Evolutionary conservation across 2,113 vertebrate species (phyloP).

Genomic region (Ploceus nigricollis): DNA sequence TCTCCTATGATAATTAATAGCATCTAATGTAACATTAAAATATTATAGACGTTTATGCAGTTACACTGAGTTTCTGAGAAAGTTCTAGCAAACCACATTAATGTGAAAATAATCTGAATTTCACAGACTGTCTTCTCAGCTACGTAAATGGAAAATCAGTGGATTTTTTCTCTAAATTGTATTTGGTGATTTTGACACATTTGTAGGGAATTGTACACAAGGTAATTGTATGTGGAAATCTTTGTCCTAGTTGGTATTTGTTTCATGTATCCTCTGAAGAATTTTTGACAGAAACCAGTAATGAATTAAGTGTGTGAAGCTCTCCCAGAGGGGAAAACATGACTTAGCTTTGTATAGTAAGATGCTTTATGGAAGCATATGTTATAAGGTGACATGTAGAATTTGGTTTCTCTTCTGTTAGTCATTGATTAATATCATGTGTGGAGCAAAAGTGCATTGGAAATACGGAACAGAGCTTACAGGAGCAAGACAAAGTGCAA

Average conservation of each 20-base stretch:
- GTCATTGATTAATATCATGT: neutral
- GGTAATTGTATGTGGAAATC: neutral
- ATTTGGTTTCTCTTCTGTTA: neutral
- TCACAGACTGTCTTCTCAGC: neutral
- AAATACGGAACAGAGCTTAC: neutral
- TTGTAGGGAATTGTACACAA: neutral
- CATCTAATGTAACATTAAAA: neutral
- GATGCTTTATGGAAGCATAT: neutral
- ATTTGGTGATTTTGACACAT: neutral
- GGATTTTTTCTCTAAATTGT: neutral
- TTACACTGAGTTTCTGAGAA: neutral
- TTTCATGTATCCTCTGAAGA: neutral
- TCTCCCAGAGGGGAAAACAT: neutral
- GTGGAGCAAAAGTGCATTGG: neutral
- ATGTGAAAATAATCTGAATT: neutral
- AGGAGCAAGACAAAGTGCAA: neutral
- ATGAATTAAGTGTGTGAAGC: accelerated
- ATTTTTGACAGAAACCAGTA: neutral
- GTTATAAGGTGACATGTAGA: neutral
- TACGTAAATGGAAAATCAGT: neutral
- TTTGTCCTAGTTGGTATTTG: neutral
- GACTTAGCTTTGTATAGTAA: neutral
- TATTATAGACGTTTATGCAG: neutral
- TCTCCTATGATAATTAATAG: neutral
- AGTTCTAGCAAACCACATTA: neutral